Evolutionary conservation across 2,888 invertebrate species (phyloP).

Genomic region (Romanomermis culicivorax): DNA sequence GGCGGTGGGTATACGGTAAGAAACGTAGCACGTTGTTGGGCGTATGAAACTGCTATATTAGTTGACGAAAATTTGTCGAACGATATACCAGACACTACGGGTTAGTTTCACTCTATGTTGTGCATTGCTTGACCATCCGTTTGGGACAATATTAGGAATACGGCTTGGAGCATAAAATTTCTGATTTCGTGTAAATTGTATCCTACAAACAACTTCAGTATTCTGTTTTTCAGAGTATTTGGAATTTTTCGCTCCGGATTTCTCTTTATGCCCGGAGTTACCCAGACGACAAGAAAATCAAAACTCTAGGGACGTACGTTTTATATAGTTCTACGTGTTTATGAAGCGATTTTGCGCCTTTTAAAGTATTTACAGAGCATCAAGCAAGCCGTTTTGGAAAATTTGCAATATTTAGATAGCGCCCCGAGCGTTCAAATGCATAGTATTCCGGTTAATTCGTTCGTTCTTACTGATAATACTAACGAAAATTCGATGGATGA

Average conservation of each 20-base stretch:
- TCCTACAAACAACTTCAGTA: conserved; percentile 1
- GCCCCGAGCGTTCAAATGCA: conserved; percentile 79
- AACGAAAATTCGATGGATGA: background rate
- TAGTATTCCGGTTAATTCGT: conserved; percentile 63
- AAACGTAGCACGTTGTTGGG: conserved; percentile 96
- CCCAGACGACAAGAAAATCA: conserved; percentile 63
- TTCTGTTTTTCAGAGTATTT: conserved; percentile 47
- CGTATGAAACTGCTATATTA: conserved; percentile 82
- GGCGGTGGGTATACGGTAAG: conserved; percentile 69
- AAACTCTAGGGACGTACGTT: conserved; percentile 61
- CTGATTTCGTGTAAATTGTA: background rate
- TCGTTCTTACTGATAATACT: too few species aligned
- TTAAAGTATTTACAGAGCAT: conserved; percentile 67
- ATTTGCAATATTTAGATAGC: conserved; percentile 71
- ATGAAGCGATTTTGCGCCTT: background rate
- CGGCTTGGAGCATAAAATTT: too few species aligned
- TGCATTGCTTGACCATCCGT: background rate
- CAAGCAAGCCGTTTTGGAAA: conserved; percentile 62
- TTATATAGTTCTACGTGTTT: too few species aligned
- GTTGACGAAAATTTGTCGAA: conserved; percentile 71
- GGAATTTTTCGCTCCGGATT: conserved; percentile 92
- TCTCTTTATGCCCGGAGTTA: conserved; percentile 78
- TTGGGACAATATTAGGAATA: background rate
- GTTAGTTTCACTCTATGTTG: too few species aligned
- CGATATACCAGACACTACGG: conserved; percentile 48